phyloP scores from a whole-genome alignment of 2,888 invertebrate genomes.

The Pelosia muscerda region DNA sequence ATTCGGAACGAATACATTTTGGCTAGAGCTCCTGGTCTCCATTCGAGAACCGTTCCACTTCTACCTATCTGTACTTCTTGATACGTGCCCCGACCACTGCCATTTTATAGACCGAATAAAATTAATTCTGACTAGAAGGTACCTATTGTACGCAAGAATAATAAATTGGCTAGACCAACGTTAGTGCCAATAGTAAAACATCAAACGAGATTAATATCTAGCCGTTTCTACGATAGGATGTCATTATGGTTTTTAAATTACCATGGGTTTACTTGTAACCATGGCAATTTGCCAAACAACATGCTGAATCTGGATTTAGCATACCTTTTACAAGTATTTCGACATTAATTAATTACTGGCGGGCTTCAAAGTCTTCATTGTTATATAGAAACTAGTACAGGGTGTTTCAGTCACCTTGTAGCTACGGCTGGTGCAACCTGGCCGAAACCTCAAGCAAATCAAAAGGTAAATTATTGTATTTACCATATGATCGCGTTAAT shows the following conservation, averaged over 20 bases:
- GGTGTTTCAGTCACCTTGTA: too few species aligned
- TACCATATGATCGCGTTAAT: too few species aligned
- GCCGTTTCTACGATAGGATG: neutral
- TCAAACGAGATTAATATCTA: neutral
- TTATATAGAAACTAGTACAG: too few species aligned
- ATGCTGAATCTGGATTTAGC: neutral
- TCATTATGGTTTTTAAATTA: neutral
- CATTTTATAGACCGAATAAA: neutral
- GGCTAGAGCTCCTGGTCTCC: too few species aligned
- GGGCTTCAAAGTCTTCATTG: neutral
- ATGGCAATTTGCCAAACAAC: constrained; percentile 8
- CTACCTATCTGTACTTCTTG: too few species aligned
- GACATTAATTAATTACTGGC: neutral
- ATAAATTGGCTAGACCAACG: neutral
- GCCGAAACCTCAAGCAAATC: too few species aligned
- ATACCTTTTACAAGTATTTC: neutral
- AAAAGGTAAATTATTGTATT: too few species aligned
- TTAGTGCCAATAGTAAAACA: neutral
- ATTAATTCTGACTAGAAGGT: neutral
- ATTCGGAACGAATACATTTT: too few species aligned
- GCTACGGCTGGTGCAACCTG: too few species aligned
- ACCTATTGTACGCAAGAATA: neutral
- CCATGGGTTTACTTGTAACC: neutral
- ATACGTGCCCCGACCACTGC: too few species aligned
- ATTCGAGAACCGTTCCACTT: too few species aligned